Base-by-base conservation (phyloP, 2,888 invertebrate genomes). In the Celastrina argiolus region DNA sequence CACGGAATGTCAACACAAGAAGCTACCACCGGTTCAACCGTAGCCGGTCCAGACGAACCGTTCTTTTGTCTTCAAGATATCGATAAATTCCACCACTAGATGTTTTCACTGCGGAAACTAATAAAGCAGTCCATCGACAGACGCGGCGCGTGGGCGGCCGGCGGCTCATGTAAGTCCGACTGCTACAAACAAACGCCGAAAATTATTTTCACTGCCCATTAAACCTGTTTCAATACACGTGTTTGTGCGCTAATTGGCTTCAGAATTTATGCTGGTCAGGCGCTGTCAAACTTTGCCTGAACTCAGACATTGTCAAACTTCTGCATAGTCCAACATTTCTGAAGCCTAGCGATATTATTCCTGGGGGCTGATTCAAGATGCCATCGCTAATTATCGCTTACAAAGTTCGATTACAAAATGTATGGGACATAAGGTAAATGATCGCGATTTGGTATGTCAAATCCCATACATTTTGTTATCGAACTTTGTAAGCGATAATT, bases 121-220 rank as follows among this genome's bases (percentile, higher is more conserved):
- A 61, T 61, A 61, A 61, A 61, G 61, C 61, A 61, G 34, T 59
- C 59, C 61, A 61, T 61, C 61, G 61, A 61, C 61, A 61, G 61
- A 61, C 39, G 61, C 39, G 0, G 16, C 16, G 61, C 61, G 61
- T 22, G 61, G 61, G 61, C 22, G 39, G 22, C 22, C 22, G 34
- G 61, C 59, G 59, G 16, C 31, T 51, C 51, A 51, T 51, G 51
- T 51, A 51, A 51, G 12, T 12, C 51, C 12, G 51, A 51, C 51
- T 51, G 51, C 51, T 51, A 51, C 51, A 51, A 51, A 51, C 51
- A 51, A 51, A 51, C 51, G 51, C 51, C 22, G 22, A 51, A 51
- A 22, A 51, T 26, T 51, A 51, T 51, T 51, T 51, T 51, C 51
- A 51, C 51, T 51, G 51, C 51, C 51, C 51, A 51, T 51, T 22